Evolutionary conservation across 2,797 vertebrate species (phyloP).

Genomic region (Molossus molossus): DNA sequence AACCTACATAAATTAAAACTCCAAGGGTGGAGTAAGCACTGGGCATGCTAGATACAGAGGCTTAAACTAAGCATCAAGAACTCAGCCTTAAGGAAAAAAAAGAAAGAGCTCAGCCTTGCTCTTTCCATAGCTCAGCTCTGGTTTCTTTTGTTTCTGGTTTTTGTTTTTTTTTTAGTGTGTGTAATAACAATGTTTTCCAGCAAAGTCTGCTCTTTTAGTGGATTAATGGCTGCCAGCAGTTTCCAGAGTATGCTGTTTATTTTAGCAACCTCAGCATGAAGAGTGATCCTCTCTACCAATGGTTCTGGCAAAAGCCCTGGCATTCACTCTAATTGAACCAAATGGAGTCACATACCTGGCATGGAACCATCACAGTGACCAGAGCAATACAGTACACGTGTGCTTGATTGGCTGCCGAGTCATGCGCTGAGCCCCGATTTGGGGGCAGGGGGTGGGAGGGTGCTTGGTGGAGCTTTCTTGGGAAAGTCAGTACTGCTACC

Average conservation of each 20-base stretch:
- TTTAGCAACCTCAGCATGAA: background rate
- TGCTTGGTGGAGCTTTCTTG: background rate
- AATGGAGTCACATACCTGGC: background rate
- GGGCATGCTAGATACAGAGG: background rate
- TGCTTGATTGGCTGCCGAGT: background rate
- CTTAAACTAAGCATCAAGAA: background rate
- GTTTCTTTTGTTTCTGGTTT: too few relatives aligned
- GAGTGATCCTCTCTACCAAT: background rate
- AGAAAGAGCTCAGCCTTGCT: background rate
- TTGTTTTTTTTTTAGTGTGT: background rate
- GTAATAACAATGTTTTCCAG: background rate
- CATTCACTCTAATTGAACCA: background rate
- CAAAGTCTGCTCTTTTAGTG: background rate
- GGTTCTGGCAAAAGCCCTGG: background rate
- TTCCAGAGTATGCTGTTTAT: background rate
- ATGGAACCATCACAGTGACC: background rate
- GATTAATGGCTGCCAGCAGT: background rate
- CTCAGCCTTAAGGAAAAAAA: background rate
- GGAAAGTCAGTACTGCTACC: background rate
- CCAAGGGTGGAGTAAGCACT: background rate
- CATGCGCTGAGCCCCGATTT: background rate
- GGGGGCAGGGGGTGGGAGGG: too few relatives aligned
- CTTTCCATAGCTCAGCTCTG: background rate
- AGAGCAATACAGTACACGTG: background rate
- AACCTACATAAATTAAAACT: constrained; percentile 18